Conservation (phyloP, 2,797 vertebrate genomes). For the Liparis tanakae region DNA sequence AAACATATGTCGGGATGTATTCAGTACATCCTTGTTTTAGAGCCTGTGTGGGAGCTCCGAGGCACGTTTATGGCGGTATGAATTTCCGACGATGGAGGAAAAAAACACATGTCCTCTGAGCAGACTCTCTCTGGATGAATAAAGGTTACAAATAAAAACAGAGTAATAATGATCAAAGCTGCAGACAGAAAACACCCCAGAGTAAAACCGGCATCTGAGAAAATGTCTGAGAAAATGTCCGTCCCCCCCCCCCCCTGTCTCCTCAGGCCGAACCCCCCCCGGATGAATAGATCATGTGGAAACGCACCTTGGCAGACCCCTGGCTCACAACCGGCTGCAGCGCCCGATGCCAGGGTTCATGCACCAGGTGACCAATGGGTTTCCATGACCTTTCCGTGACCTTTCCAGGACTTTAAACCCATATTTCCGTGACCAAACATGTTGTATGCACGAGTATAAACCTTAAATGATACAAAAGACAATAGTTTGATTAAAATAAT, state of each 20-base stretch:
- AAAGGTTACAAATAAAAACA: neutral
- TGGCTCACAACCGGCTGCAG: slow-evolving; percentile 23
- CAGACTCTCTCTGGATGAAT: slow-evolving; percentile 38
- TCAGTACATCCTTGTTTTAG: slow-evolving; percentile 15
- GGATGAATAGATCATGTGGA: slow-evolving; percentile 74
- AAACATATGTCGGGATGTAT: neutral
- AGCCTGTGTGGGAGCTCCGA: slow-evolving; percentile 26
- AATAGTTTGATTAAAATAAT: no score
- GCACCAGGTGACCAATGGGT: no score
- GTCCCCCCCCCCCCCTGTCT: no score
- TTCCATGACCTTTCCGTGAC: no score
- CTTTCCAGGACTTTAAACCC: no score
- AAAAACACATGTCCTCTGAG: neutral
- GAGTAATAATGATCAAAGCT: slow-evolving; percentile 31
- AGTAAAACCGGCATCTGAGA: slow-evolving; percentile 30
- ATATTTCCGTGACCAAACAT: no score
- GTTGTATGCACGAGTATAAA: no score
- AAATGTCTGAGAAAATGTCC: slow-evolving; percentile 45
- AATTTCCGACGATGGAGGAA: slow-evolving; percentile 10
- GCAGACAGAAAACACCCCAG: slow-evolving; percentile 38
- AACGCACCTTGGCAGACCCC: slow-evolving; percentile 45
- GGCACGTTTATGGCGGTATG: slow-evolving; percentile 22
- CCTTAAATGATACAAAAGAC: no score
- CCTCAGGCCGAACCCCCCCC: slow-evolving; percentile 37
- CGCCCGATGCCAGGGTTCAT: slow-evolving; percentile 3